Percentiles rank a stretch among this genome's conserved stretches.
These are phyloP conservation scores for Sardina pilchardus DNA, from an alignment of 2,113 vertebrate genomes.

Conservation along the genomic window DNA sequence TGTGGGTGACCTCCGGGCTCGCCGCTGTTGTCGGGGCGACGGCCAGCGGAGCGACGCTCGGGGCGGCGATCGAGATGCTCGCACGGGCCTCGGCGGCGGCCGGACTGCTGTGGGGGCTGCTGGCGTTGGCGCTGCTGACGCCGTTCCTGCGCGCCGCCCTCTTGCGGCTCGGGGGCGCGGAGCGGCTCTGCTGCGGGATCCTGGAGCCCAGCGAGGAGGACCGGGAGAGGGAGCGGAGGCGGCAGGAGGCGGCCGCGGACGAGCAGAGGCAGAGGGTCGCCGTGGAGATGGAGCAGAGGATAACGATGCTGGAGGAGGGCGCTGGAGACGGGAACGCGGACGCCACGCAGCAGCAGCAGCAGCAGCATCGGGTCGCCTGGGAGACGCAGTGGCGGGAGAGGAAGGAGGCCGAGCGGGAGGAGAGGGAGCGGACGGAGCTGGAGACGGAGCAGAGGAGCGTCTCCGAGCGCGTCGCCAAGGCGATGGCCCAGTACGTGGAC, in stretches of 20 bases:
- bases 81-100: slow-evolving; percentile 55
- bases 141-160: slow-evolving; percentile 45
- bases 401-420: slow-evolving; percentile 49
- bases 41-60: slow-evolving; percentile 59
- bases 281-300: slow-evolving; percentile 62
- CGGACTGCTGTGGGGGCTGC: slow-evolving; percentile 60
- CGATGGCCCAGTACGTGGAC: slow-evolving; percentile 62
- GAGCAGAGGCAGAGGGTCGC: slow-evolving; percentile 46
- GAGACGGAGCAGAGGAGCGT: slow-evolving; percentile 50
- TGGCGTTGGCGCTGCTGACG: slow-evolving; percentile 59
- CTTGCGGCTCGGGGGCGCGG: slow-evolving; percentile 47
- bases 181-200: slow-evolving; percentile 44
- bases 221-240: slow-evolving; percentile 42
- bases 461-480: slow-evolving; percentile 55
- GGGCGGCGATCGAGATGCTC: slow-evolving; percentile 53
- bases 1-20: slow-evolving; percentile 58
- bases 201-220: neutral
- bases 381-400: slow-evolving; percentile 45
- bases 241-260: neutral
- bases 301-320: slow-evolving; percentile 49
- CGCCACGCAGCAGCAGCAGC: neutral
- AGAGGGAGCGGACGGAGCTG: slow-evolving; percentile 45
- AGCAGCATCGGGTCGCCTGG: slow-evolving; percentile 30
- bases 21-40: slow-evolving; percentile 53
- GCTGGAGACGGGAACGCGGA: too few relatives aligned